Percentiles rank a stretch among this genome's conserved stretches.
Evolutionary conservation across 2,113 vertebrate species (phyloP).

Genomic region (Ammodytes dubius): DNA sequence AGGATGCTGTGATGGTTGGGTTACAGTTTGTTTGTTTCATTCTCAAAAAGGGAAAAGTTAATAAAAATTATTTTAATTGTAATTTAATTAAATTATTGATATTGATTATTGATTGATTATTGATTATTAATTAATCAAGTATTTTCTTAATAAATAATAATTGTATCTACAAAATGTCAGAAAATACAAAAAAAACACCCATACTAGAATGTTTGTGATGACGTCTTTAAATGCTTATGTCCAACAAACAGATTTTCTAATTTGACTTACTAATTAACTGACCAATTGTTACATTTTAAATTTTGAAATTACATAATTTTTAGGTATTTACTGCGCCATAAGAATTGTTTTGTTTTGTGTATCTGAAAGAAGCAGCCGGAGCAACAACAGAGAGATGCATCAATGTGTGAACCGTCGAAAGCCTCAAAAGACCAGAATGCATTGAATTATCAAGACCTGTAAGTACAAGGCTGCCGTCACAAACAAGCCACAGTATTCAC

Average conservation of each 20-base stretch:
- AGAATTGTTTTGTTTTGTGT: not conserved
- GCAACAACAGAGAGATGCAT: not conserved
- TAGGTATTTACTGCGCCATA: not conserved
- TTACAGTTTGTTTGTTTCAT: not conserved
- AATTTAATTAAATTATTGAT: no score
- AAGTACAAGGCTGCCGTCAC: not conserved
- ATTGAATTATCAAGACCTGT: not conserved
- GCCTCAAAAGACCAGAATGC: conserved; percentile 7
- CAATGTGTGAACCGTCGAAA: not conserved
- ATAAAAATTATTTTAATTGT: no score
- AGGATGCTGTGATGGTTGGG: conserved; percentile 12
- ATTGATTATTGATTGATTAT: not conserved
- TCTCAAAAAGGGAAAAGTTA: not conserved
- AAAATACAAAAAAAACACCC: not conserved
- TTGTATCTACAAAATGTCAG: not conserved
- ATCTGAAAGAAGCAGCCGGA: not conserved
- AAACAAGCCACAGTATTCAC: no score
- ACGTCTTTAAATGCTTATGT: not conserved
- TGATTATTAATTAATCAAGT: not conserved
- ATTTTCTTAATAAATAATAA: not conserved
- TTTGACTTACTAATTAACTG: no score
- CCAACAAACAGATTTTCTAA: no score
- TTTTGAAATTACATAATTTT: not conserved
- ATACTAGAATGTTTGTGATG: no score
- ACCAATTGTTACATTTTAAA: not conserved